Conservation (phyloP, 2,113 vertebrate species). For the Oenanthe melanoleuca region DNA sequence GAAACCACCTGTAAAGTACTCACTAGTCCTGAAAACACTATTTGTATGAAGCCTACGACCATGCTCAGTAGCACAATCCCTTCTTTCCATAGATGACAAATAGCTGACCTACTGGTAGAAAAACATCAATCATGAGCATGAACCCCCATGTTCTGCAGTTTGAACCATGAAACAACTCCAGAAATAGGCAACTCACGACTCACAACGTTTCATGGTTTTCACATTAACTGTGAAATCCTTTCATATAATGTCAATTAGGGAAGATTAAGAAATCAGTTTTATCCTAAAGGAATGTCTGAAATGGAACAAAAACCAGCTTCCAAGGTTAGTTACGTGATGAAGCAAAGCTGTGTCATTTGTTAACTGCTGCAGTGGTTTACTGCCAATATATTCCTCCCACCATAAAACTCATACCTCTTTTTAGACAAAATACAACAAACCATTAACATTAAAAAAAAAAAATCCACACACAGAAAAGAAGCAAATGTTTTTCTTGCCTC, state of each 20-base stretch:
- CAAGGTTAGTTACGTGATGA: background rate
- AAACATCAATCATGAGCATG: background rate
- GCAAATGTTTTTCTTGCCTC: slow-evolving; percentile 55
- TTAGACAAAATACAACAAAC: slow-evolving; percentile 49
- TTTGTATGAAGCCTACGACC: background rate
- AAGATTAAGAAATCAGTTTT: background rate
- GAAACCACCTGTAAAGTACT: background rate
- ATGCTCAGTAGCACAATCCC: background rate
- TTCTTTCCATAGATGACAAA: background rate
- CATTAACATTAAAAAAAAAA: background rate
- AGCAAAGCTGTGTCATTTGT: slow-evolving; percentile 14
- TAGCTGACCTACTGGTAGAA: background rate
- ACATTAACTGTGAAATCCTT: background rate
- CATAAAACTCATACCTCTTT: slow-evolving; percentile 21
- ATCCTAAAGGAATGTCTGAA: background rate
- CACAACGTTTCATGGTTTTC: background rate
- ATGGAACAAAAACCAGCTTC: background rate
- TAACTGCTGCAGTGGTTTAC: background rate
- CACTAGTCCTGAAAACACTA: background rate
- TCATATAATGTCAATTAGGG: background rate
- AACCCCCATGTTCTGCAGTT: background rate
- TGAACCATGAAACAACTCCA: background rate
- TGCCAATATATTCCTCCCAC: slow-evolving; percentile 32
- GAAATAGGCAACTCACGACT: background rate
- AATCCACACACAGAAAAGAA: slow-evolving; percentile 47